Evolutionary conservation across 2,113 vertebrate genomes (phyloP), one percentile per base, ranked within the genome.

Genomic region (Myrmophylax atrothorax): DNA sequence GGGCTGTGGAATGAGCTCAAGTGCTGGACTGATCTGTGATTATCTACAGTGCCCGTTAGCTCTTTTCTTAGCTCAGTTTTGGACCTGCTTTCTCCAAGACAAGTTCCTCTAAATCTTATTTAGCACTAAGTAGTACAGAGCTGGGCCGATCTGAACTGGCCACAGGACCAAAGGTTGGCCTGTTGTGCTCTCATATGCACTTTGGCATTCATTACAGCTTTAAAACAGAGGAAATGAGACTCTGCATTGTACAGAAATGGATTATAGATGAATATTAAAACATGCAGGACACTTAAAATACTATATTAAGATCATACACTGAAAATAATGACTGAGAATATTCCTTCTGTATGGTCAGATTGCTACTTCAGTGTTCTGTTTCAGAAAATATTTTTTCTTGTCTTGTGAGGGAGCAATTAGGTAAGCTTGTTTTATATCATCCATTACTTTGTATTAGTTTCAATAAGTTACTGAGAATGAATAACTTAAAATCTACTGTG

Each of bases 121-220:
- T 76, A 70, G 33, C 17, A 22, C 28, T 69, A 29, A 58, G 56
- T 47, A 12, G 52, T 69, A 31, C 29, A 44, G 44, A 28, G 82
- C 44, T 23, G n/a, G 17, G 13, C 37, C 17, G 25, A 0, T 73
- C 28, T 49, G 24, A 84, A 8, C 13, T 8, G 26, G 47, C 40
- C 1, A 0, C 55, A 59, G 56, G 33, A 59, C 7, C 11, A 52
- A 37, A 74, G 35, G 12, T 19, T 60, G 29, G 4, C 42, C 84
- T 70, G 38, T 3, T 0, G 14, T 7, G 12, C 7, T 82, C 26
- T 76, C 2, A 0, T 56, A 19, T 69, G 8, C 4, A 4, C 10
- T 85, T 85, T 68, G 15, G 19, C 4, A 14, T 83, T 68, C 13
- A 25, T 80, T 74, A 14, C 20, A 50, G 19, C 64, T 64, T 74